These are phyloP conservation scores for Todus mexicanus DNA, from an alignment of 2,797 vertebrate genomes.

Conservation along the genomic window DNA sequence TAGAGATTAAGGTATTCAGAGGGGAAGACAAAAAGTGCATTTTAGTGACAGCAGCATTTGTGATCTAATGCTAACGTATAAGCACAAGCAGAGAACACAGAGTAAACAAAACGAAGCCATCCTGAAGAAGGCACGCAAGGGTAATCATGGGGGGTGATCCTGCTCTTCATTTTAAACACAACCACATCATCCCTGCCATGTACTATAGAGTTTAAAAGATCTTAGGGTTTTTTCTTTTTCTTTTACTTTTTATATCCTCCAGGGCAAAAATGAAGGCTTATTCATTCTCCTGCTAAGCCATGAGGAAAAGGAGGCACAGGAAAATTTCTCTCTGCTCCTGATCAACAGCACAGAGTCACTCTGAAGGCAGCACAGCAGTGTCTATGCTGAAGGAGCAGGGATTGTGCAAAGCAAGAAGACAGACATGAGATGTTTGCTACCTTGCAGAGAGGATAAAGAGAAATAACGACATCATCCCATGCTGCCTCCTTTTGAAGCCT, in stretches of 20 bases:
- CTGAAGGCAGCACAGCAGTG: background rate
- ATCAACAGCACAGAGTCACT: background rate
- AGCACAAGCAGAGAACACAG: background rate
- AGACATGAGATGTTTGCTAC: background rate
- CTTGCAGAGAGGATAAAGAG: background rate
- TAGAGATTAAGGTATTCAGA: background rate
- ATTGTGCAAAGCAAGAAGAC: background rate
- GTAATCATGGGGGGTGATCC: background rate
- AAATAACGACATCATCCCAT: background rate
- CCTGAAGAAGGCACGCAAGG: background rate
- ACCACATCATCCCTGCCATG: background rate
- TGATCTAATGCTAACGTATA: background rate
- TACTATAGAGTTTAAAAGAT: background rate
- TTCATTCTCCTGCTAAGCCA: background rate
- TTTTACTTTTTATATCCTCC: background rate
- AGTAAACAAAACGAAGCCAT: background rate
- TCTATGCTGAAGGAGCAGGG: background rate
- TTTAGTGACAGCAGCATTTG: background rate
- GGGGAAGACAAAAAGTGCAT: background rate
- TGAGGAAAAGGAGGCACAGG: background rate
- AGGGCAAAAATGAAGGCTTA: background rate
- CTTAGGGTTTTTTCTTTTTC: fast-evolving
- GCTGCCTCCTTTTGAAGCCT: background rate
- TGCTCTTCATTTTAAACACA: background rate
- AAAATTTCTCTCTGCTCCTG: background rate